These are phyloP conservation scores for Petaurus breviceps DNA, from an alignment of 2,113 vertebrate species.

Conservation along the genomic window DNA sequence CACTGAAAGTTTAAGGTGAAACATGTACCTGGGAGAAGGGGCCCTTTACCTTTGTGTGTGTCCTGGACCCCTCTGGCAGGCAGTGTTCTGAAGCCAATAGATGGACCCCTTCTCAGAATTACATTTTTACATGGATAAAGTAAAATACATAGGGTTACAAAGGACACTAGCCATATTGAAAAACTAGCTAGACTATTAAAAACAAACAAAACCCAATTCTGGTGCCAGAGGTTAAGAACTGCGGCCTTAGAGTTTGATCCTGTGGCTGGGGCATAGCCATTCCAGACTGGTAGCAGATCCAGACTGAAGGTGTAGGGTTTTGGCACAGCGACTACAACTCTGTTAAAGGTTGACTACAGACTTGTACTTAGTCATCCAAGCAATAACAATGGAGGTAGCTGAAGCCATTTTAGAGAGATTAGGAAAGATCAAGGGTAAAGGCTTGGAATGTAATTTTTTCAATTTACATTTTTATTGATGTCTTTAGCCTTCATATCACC, in stretches of 20 bases:
- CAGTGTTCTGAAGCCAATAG: neutral
- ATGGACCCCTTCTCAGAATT: neutral
- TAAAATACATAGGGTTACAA: neutral
- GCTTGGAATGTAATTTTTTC: neutral
- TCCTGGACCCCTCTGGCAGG: neutral
- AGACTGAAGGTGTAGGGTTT: neutral
- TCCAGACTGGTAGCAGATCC: neutral
- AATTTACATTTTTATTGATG: neutral
- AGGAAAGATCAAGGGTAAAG: conserved; percentile 39
- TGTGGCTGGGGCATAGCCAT: neutral
- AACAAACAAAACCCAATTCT: neutral
- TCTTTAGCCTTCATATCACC: neutral
- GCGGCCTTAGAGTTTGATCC: neutral
- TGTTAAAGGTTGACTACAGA: neutral
- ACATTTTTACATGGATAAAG: neutral
- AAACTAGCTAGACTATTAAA: neutral
- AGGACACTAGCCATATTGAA: neutral
- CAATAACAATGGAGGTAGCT: neutral
- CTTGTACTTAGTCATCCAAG: neutral
- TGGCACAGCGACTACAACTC: neutral
- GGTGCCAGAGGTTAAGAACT: neutral
- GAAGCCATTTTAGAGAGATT: neutral
- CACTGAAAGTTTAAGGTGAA: neutral
- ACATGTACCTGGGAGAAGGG: neutral
- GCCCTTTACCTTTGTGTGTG: neutral